Evolutionary conservation across 1,140 invertebrate species (phyloP).

Genomic region (Lethrus apterus): DNA sequence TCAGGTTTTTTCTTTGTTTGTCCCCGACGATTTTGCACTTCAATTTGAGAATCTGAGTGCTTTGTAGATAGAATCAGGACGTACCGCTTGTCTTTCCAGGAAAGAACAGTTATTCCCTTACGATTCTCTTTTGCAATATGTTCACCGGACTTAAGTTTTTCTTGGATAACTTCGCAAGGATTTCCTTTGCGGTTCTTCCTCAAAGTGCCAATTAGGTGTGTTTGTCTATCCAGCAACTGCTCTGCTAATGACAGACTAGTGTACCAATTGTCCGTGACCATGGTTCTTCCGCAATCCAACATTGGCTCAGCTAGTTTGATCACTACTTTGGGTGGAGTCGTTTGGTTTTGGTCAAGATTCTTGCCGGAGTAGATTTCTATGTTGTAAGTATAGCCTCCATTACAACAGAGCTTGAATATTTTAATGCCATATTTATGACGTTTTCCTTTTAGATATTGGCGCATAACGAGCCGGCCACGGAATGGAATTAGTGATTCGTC

Average conservation of each 20-base stretch:
- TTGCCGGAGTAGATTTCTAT: slow-evolving; percentile 31
- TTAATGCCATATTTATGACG: slow-evolving; percentile 38
- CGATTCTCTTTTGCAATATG: not conserved
- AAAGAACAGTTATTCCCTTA: not conserved
- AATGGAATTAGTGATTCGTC: slow-evolving; percentile 38
- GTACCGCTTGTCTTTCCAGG: not conserved
- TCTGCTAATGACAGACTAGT: slow-evolving; percentile 5
- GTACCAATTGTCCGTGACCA: slow-evolving; percentile 6
- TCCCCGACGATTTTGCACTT: slow-evolving; percentile 5
- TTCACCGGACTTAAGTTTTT: not conserved
- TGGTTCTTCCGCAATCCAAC: slow-evolving; percentile 1
- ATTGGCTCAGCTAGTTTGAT: not conserved
- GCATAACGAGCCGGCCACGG: slow-evolving; percentile 34
- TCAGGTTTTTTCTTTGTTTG: slow-evolving; percentile 25
- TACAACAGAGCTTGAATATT: slow-evolving; percentile 33
- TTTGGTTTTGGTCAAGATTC: slow-evolving; percentile 1
- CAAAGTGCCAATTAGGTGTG: slow-evolving; percentile 3
- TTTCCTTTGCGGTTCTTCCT: not conserved
- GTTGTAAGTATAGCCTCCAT: slow-evolving; percentile 28
- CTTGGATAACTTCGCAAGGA: not conserved
- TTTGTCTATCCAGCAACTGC: not conserved
- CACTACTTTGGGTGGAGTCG: slow-evolving; percentile 1
- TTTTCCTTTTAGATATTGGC: slow-evolving; percentile 40
- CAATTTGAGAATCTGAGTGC: not conserved
- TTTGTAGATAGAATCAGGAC: not conserved